Conservation (phyloP, 1,140 invertebrate species). For the Solen grandis region DNA sequence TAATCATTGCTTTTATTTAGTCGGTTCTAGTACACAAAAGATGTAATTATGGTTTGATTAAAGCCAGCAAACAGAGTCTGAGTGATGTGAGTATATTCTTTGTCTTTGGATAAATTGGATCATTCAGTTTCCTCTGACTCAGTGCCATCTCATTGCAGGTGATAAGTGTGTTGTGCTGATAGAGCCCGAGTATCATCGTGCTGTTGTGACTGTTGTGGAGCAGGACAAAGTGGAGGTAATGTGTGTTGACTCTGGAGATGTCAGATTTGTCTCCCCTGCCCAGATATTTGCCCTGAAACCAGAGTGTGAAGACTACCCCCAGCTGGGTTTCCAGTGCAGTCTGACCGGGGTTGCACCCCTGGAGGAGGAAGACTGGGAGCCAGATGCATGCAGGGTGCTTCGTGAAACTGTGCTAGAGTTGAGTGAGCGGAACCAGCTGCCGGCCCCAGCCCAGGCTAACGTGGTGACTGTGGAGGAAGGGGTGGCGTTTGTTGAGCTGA, state of each 20-base stretch:
- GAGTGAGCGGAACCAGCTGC: conserved; percentile 1
- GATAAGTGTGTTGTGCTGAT: conserved; percentile 23
- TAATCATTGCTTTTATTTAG: too few relatives aligned
- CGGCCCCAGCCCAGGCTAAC: conserved; percentile 45
- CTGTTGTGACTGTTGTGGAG: neutral
- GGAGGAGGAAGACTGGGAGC: conserved; percentile 89
- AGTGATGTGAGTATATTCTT: too few relatives aligned
- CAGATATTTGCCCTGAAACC: conserved; percentile 30
- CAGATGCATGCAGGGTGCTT: conserved; percentile 76
- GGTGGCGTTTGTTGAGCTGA: conserved; percentile 8
- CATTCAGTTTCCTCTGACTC: too few relatives aligned
- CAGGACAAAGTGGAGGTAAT: conserved; percentile 8
- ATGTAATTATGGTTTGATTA: too few relatives aligned
- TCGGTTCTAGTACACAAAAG: too few relatives aligned
- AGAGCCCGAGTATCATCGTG: conserved; percentile 27
- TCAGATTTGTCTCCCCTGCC: neutral
- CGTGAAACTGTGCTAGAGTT: conserved; percentile 13
- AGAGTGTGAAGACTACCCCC: conserved; percentile 34
- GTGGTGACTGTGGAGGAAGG: conserved; percentile 27
- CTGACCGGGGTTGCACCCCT: conserved; percentile 86
- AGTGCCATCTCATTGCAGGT: too few relatives aligned
- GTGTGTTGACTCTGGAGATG: conserved; percentile 34
- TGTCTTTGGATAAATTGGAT: too few relatives aligned
- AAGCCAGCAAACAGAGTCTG: too few relatives aligned
- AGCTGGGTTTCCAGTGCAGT: conserved; percentile 65